Base-by-base conservation (phyloP, 1,140 invertebrate species). In the Cydia splendana region DNA sequence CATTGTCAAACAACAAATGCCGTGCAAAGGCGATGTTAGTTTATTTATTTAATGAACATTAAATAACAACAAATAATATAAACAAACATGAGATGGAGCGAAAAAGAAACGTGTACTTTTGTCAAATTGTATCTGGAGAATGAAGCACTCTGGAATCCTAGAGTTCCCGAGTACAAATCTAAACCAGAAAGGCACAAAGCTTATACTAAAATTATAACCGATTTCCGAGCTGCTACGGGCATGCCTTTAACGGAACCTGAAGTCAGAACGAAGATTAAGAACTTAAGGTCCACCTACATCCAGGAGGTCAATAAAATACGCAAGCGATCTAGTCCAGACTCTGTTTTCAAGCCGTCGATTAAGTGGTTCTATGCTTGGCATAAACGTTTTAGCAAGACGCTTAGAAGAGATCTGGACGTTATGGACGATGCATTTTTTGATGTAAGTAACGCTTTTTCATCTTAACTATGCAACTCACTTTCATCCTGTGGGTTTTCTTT, bases 191-290 rank as follows among this genome's bases (percentile, higher is more conserved):
- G 89, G 78, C 78, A 89, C 15, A 82, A 87, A 76, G 87, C 92
- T 2, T 91, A 88, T 62, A 86, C 79, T 53, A 77, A 85, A n/a
- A 87, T 94, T 10, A 85, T 87, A 13, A 34, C 84, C 0, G 83
- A 91, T 76, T 88, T 93, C 76, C 85, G 86, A 65, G 75, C 84
- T 24, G 65, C 75, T n/a, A 88, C 91, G 28, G 87, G 86, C 15
- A 89, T 90, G 69, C 78, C 81, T 48, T 80, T 91, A 0, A 81
- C 77, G 34, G 82, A 89, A 76, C 76, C 76, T 15, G 89, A 93
- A 78, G 76, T 94, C 7, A 92, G 85, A 80, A 85, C 84, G 2
- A 94, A 93, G 85, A 91, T 94, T 74, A 94, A 91, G 78, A 93
- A 87, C 75, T 83, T 94, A 2, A 82, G 90, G 75, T 89, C 87